phyloP scores from a whole-genome alignment of 2,797 vertebrate genomes.

The Acrocephalus scirpaceus region DNA sequence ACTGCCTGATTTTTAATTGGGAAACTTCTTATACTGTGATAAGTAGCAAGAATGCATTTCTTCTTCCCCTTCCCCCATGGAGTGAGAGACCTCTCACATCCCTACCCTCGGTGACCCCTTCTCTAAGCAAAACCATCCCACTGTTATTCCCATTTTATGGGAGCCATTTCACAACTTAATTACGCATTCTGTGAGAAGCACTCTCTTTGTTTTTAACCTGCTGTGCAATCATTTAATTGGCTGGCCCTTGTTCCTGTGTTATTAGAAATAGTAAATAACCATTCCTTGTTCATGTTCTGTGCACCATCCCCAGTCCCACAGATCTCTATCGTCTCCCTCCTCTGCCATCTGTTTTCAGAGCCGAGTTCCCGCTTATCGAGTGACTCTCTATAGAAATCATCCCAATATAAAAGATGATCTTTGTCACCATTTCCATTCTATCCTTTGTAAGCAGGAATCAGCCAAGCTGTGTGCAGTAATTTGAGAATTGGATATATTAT shows the following conservation, averaged over 20 bases:
- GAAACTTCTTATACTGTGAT: slow-evolving; percentile 1
- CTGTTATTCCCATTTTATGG: slow-evolving; percentile 55
- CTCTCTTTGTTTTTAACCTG: slow-evolving; percentile 57
- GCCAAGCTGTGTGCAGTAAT: background rate
- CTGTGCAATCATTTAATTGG: slow-evolving; percentile 68
- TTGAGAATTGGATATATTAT: slow-evolving; percentile 38
- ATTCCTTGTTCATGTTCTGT: background rate
- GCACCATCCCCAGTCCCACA: background rate
- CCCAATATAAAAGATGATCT: slow-evolving; percentile 32
- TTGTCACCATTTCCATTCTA: slow-evolving; percentile 43
- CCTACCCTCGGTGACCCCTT: background rate
- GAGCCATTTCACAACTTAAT: slow-evolving; percentile 65
- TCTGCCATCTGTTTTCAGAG: slow-evolving; percentile 48
- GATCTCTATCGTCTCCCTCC: slow-evolving; percentile 3
- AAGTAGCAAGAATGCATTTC: background rate
- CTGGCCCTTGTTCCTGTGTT: slow-evolving; percentile 50
- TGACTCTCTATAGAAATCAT: slow-evolving; percentile 14
- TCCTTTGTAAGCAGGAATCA: slow-evolving; percentile 35
- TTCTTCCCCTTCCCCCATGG: background rate
- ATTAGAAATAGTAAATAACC: slow-evolving; percentile 73
- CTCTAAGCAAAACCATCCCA: slow-evolving; percentile 39
- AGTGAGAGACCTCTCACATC: slow-evolving; percentile 27
- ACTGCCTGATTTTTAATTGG: slow-evolving; percentile 39
- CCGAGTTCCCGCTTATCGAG: background rate
- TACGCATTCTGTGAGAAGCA: slow-evolving; percentile 54